Conservation (phyloP, 35 echinoderm and acorn worm genomes). For the Ophiothrix spiculata region DNA sequence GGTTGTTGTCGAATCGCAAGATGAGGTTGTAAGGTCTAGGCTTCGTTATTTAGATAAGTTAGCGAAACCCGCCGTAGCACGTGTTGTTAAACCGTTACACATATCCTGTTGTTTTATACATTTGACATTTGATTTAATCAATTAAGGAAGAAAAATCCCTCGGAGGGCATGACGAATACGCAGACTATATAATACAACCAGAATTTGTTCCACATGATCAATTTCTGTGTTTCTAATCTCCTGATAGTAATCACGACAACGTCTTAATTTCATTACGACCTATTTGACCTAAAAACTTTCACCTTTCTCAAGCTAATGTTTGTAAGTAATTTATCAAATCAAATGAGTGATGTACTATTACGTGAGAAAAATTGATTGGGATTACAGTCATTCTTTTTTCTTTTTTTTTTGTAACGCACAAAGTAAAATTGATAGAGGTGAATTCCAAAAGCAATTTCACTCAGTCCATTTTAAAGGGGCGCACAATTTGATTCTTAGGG, state of each 20-base stretch:
- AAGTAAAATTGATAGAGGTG: too few species aligned
- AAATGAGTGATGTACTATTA: too few species aligned
- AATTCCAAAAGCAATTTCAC: too few species aligned
- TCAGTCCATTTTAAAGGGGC: too few species aligned
- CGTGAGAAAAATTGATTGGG: too few species aligned
- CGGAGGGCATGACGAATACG: neutral
- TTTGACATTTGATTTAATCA: constrained; percentile 14
- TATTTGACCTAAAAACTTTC: neutral
- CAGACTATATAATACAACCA: neutral
- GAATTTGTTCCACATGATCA: neutral
- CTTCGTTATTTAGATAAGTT: neutral
- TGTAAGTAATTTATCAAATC: too few species aligned
- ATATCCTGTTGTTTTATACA: neutral
- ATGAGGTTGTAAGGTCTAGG: neutral
- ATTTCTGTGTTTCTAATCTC: neutral
- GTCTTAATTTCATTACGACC: neutral
- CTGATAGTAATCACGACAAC: neutral
- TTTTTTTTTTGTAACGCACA: too few species aligned
- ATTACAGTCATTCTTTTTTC: too few species aligned
- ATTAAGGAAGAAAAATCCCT: neutral
- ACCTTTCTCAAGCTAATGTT: too few species aligned
- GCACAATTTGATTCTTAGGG: too few species aligned
- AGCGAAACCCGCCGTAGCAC: neutral
- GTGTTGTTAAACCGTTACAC: neutral
- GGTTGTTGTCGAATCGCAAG: neutral